phyloP scores from a whole-genome alignment of 2,113 vertebrate species.

The Saccopteryx leptura region DNA sequence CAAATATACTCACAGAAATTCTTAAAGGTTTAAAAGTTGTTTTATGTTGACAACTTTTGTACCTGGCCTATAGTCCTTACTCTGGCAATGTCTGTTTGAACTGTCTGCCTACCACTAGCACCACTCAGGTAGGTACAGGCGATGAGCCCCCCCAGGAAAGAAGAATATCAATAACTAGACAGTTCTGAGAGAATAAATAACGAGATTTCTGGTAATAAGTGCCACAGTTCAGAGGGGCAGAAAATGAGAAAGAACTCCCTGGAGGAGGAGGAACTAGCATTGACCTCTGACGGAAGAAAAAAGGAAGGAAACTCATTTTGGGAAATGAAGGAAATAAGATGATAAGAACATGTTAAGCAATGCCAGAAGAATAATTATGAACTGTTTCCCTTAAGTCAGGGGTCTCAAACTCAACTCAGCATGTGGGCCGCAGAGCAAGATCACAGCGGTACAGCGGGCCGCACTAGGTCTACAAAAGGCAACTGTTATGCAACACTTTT shows the following conservation, averaged over 20 bases:
- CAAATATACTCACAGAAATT: too few species aligned
- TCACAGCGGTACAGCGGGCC: too few species aligned
- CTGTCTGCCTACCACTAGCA: too few species aligned
- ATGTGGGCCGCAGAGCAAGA: too few species aligned
- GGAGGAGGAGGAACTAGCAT: not conserved
- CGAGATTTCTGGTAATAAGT: not conserved
- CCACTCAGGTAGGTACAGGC: not conserved
- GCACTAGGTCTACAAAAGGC: too few species aligned
- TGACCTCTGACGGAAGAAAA: slow-evolving; percentile 24
- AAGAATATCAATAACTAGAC: not conserved
- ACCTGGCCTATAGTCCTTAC: too few species aligned
- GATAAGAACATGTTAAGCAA: slow-evolving; percentile 35
- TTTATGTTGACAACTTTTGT: too few species aligned
- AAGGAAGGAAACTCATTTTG: slow-evolving; percentile 41
- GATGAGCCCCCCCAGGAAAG: not conserved
- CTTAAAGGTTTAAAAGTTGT: too few species aligned
- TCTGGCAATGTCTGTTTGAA: too few species aligned
- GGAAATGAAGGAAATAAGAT: slow-evolving; percentile 42
- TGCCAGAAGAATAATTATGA: not conserved
- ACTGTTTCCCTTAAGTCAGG: not conserved
- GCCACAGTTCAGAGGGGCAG: not conserved
- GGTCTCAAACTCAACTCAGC: too few species aligned
- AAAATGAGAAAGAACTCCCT: slow-evolving; percentile 9
- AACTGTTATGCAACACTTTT: too few species aligned
- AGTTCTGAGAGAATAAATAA: slow-evolving; percentile 3